Base-by-base conservation (phyloP, 2,797 vertebrate genomes). In the Kryptolebias ocellatus region DNA sequence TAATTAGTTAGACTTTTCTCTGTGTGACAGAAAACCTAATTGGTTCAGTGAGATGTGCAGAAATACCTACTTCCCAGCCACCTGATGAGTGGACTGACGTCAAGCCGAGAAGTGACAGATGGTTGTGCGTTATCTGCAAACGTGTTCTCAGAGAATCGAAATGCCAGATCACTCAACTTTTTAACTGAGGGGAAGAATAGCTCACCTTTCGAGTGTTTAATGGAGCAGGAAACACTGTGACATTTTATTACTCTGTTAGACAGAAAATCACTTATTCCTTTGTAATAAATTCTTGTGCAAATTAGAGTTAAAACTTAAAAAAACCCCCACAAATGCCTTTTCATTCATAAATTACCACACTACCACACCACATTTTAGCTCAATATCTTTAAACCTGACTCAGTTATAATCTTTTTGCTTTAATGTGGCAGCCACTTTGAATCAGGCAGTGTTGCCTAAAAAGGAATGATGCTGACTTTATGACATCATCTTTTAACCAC, bases 121-220 rank as follows among this genome's bases (percentile, higher is more conserved):
- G 17, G 17, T 37, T 16, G 18, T 37, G 31, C 7, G 47, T 42
- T 34, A 42, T 37, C 0, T 16, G 47, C 4, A 37, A 18, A 29
- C 5, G 12, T 50, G 46, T 24, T 50, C 29, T 16, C 42, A 55
- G 60, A 17, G 2, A 28, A 28, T 10, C 12, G 20, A 55, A 64
- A 65, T 49, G 53, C 45, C 29, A 55, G 45, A 65, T 37, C 63
- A 49, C 53, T 56, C 20, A 56, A 20, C 18, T 27, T 49, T 56
- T 55, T 49, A 12, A 27, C 53, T 8, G 29, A 27, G n/a, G 15
- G 4, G 24, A 55, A 47, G n/a, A 64, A 47, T 16, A 47, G n/a
- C 51, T 60, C 46, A 16, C 17, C 15, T 44, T 15, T 29, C 17
- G 18, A 4, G 17, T 49, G 28, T 10, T 60, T 4, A 34, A 55